Evolutionary conservation across 2,888 invertebrate genomes (phyloP).

Genomic region (Steinernema hermaphroditum): DNA sequence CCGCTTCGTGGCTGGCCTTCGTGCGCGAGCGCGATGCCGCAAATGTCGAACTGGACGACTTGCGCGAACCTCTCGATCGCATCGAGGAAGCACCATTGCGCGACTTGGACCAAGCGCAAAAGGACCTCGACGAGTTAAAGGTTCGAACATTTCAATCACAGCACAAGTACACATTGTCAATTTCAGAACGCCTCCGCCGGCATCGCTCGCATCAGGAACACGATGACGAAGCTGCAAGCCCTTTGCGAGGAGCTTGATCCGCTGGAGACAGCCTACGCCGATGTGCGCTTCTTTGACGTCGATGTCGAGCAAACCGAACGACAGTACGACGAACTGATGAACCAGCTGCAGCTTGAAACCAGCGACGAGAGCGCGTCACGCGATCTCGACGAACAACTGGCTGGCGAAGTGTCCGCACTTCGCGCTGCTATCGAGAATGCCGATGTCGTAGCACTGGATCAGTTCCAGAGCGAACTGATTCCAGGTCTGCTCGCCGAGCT

Average conservation of each 20-base stretch:
- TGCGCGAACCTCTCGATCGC: slow-evolving; percentile 36
- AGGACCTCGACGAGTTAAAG: slow-evolving; percentile 10
- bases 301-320: slow-evolving; percentile 53
- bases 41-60: slow-evolving; percentile 38
- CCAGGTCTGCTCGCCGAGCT: slow-evolving; percentile 31
- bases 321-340: slow-evolving; percentile 45
- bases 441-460: slow-evolving; percentile 37
- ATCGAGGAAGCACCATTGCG: slow-evolving; percentile 19
- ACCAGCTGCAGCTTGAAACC: slow-evolving; percentile 32
- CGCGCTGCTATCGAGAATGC: background rate
- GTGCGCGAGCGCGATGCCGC: slow-evolving; percentile 47
- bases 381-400: slow-evolving; percentile 26
- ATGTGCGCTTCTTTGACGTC: slow-evolving; percentile 56
- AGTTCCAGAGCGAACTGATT: slow-evolving; percentile 35
- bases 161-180: too few relatives aligned
- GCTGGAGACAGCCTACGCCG: slow-evolving; percentile 51
- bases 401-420: slow-evolving; percentile 22
- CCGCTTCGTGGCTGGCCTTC: slow-evolving; percentile 48
- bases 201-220: slow-evolving; percentile 8
- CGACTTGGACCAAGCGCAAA: background rate
- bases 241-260: slow-evolving; percentile 53
- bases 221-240: slow-evolving; percentile 40
- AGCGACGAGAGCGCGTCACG: slow-evolving; percentile 35
- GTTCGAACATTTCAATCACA: background rate
- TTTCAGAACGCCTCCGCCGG: background rate